A percentile compares a stretch with the other conserved stretches of the same genome.
Conservation (phyloP, 23 tunicate species). For the Botrylloides violaceus region DNA sequence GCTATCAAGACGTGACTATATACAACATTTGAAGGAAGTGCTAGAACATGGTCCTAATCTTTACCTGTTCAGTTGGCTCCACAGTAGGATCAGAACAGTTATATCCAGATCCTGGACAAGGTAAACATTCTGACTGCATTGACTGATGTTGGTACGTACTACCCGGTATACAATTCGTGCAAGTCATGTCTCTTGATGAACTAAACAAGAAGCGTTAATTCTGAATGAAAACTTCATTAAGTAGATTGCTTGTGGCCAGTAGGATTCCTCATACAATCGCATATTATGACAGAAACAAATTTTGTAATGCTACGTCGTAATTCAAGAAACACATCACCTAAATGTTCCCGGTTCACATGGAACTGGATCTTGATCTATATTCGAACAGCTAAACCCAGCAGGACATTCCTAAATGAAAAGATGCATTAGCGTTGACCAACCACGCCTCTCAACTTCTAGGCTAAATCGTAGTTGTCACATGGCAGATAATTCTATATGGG, state of each 20-base stretch:
- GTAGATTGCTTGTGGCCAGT: too few relatives aligned
- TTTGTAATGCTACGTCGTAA: too few relatives aligned
- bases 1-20: too few relatives aligned
- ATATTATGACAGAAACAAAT: too few relatives aligned
- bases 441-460: too few relatives aligned
- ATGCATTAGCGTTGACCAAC: too few relatives aligned
- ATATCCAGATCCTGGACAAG: slow-evolving; percentile 68
- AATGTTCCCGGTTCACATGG: slow-evolving; percentile 49
- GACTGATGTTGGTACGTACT: slow-evolving; percentile 34
- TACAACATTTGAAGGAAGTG: too few relatives aligned
- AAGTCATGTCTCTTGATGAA: slow-evolving; percentile 20
- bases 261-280: too few relatives aligned
- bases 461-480: too few relatives aligned
- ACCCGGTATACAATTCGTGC: slow-evolving; percentile 50
- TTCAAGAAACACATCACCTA: slow-evolving; percentile 19
- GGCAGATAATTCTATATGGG: too few relatives aligned
- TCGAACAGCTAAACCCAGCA: slow-evolving; percentile 35
- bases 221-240: too few relatives aligned
- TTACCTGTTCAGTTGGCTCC: slow-evolving; percentile 40
- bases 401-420: slow-evolving; percentile 58
- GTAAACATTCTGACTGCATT: slow-evolving; percentile 41
- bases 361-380: slow-evolving; percentile 9
- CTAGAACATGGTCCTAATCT: too few relatives aligned
- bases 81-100: slow-evolving; percentile 34
- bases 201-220: slow-evolving; percentile 32